Percentiles rank a stretch among this genome's conserved stretches.
Evolutionary conservation across 2,797 vertebrate species (phyloP).

Genomic region (Gouania willdenowi): DNA sequence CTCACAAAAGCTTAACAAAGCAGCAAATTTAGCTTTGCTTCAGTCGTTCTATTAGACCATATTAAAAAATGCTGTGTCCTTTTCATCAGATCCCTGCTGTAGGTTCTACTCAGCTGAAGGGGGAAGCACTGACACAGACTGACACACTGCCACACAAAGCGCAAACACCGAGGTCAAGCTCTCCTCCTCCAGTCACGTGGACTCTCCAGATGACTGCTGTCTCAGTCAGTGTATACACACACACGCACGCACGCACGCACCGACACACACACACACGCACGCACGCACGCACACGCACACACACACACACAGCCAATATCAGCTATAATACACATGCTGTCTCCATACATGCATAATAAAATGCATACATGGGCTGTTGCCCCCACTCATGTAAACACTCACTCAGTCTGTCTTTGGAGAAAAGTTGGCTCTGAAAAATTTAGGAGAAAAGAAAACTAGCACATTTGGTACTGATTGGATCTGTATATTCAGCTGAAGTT

Average conservation of each 20-base stretch:
- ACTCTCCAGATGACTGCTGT: constrained; percentile 44
- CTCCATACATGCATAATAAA: constrained; percentile 52
- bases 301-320: neutral
- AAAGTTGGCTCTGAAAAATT: constrained; percentile 18
- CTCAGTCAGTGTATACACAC: constrained; percentile 18
- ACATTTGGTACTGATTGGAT: neutral
- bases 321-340: constrained; percentile 49
- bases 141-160: constrained; percentile 23
- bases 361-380: too few relatives aligned
- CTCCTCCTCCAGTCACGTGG: constrained; percentile 38
- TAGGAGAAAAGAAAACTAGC: neutral
- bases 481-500: neutral
- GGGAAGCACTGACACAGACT: constrained; percentile 3
- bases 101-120: neutral
- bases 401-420: constrained; percentile 7
- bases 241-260: neutral
- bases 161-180: constrained; percentile 46
- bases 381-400: neutral
- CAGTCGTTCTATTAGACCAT: too few relatives aligned
- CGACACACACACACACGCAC: too few relatives aligned
- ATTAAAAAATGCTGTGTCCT: too few relatives aligned
- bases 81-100: too few relatives aligned
- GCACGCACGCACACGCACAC: too few relatives aligned
- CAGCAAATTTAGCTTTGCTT: too few relatives aligned
- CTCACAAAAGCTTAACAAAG: too few relatives aligned